Percentiles rank a stretch among this genome's conserved stretches.
These are phyloP conservation scores for Echinops telfairi DNA, from an alignment of 2,113 vertebrate genomes.

Conservation along the genomic window DNA sequence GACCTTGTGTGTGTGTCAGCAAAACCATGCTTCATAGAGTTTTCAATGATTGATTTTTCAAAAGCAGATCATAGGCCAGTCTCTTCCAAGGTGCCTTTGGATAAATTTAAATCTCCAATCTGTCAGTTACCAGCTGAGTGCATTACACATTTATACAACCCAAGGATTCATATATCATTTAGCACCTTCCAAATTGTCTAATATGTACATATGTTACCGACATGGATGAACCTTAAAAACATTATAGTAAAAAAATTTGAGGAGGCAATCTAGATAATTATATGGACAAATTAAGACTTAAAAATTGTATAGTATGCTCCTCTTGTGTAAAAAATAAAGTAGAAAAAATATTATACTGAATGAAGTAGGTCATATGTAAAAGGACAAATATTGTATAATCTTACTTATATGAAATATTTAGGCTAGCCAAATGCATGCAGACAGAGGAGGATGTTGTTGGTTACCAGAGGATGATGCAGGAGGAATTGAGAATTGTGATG, in stretches of 20 bases:
- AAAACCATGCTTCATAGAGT: not conserved
- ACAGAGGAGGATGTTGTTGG: not conserved
- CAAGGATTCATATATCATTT: not conserved
- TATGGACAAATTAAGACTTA: no score
- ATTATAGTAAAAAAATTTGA: not conserved
- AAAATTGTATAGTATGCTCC: no score
- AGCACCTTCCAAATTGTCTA: not conserved
- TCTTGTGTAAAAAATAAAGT: no score
- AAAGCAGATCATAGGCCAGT: not conserved
- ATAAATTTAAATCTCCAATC: not conserved
- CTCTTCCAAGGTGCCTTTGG: not conserved
- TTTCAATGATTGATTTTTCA: not conserved
- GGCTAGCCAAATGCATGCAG: not conserved
- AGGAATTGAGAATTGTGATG: no score
- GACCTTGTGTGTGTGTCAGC: no score
- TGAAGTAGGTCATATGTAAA: not conserved
- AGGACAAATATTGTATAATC: not conserved
- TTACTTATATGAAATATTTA: not conserved
- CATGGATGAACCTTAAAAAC: not conserved
- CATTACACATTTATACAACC: not conserved
- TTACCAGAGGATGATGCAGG: not conserved
- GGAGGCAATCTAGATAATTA: no score
- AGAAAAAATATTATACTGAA: no score
- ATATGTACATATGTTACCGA: not conserved
- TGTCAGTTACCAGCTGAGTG: constrained; percentile 44